phyloP scores from a whole-genome alignment of 2,113 vertebrate genomes.

The Zosterops japonicus region DNA sequence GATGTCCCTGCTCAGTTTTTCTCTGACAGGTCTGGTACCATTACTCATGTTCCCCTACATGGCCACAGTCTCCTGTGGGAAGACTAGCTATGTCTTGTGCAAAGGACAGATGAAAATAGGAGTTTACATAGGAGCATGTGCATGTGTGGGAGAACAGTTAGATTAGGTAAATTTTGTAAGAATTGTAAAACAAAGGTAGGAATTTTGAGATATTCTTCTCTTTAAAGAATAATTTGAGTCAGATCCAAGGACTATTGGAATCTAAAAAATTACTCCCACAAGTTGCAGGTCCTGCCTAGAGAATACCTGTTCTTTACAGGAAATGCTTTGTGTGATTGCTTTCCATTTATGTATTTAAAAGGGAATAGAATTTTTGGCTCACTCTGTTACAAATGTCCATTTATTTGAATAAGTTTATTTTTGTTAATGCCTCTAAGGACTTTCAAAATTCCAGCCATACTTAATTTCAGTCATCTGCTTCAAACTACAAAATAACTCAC shows the following conservation, averaged over 20 bases:
- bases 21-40: background rate
- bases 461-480: background rate
- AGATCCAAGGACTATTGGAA: background rate
- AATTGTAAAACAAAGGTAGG: background rate
- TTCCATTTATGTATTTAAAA: background rate
- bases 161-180: background rate
- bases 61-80: background rate
- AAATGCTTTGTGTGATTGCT: background rate
- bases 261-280: background rate
- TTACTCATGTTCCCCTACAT: rapidly evolving
- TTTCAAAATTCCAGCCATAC: background rate
- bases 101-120: background rate
- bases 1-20: background rate
- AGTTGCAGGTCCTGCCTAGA: background rate
- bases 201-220: background rate
- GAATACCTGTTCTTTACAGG: background rate
- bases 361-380: background rate
- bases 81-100: background rate
- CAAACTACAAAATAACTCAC: background rate
- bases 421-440: background rate
- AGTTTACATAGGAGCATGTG: background rate
- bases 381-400: background rate
- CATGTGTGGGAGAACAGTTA: background rate
- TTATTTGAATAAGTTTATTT: conserved; percentile 16
- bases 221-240: background rate